Percentiles rank a stretch among this genome's conserved stretches.
Conservation (phyloP, 1,140 invertebrate species). For the Araneus ventricosus region DNA sequence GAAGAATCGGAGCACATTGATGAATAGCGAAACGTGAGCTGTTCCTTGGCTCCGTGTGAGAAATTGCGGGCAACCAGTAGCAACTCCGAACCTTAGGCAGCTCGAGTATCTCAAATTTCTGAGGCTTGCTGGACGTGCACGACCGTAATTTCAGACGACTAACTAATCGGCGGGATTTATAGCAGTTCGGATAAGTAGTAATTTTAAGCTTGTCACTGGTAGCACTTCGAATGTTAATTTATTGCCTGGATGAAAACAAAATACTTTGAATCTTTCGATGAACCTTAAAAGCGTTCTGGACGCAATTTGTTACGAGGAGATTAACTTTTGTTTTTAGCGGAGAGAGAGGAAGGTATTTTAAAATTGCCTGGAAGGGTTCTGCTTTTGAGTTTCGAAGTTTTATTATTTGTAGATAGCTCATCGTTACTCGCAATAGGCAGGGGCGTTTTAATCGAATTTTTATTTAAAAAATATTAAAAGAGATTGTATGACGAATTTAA, state of each 20-base stretch:
- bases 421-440: too few species aligned
- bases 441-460: too few species aligned
- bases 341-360: not conserved
- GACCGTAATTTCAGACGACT: not conserved
- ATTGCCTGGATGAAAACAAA: not conserved
- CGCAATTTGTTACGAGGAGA: not conserved
- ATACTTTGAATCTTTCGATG: constrained; percentile 2
- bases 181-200: not conserved
- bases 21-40: constrained; percentile 13
- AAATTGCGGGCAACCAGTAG: constrained; percentile 9
- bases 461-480: too few species aligned
- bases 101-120: not conserved
- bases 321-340: not conserved
- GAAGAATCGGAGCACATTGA: not conserved
- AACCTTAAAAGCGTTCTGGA: not conserved
- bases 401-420: too few species aligned
- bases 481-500: too few species aligned
- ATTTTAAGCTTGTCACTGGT: not conserved
- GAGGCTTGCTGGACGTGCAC: not conserved
- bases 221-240: not conserved
- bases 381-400: too few species aligned
- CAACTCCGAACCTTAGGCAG: not conserved
- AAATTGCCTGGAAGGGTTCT: not conserved
- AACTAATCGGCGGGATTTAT: not conserved
- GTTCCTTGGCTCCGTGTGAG: not conserved